phyloP scores from a whole-genome alignment of 2,888 invertebrate genomes.

The Chrysina gloriosa region DNA sequence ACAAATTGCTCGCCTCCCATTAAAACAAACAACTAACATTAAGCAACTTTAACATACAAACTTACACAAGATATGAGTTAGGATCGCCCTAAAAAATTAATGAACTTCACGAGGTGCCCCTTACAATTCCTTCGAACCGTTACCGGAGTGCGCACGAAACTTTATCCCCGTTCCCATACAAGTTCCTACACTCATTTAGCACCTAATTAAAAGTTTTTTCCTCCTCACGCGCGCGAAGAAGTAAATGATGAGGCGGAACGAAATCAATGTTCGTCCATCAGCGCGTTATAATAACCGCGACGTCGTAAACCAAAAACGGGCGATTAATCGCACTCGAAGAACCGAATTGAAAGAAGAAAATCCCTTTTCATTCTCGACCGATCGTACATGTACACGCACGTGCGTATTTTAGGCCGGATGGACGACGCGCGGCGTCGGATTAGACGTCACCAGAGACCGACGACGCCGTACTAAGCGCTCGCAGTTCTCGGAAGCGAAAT shows the following conservation, averaged over 20 bases:
- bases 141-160: not conserved
- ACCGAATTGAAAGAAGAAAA: not conserved
- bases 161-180: not conserved
- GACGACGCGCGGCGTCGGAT: slow-evolving; percentile 7
- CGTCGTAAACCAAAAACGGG: too few relatives aligned
- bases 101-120: not conserved
- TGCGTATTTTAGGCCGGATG: slow-evolving; percentile 6
- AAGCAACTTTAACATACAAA: not conserved
- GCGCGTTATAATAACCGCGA: too few relatives aligned
- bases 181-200: slow-evolving; percentile 29
- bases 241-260: not conserved
- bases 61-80: slow-evolving; percentile 1
- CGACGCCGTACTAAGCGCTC: slow-evolving; percentile 23
- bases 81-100: slow-evolving; percentile 2
- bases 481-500: slow-evolving; percentile 3
- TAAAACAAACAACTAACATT: not conserved
- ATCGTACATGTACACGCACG: slow-evolving; percentile 12
- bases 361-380: not conserved
- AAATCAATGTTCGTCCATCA: slow-evolving; percentile 11
- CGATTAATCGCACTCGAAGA: not conserved
- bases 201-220: slow-evolving; percentile 29
- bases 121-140: not conserved
- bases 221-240: not conserved
- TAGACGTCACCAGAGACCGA: slow-evolving; percentile 30
- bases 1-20: too few relatives aligned